Evolutionary conservation across 30 jellyfish, hydroid and myxozoan genomes (phyloP).

Genomic region (Catostylus mosaicus): DNA sequence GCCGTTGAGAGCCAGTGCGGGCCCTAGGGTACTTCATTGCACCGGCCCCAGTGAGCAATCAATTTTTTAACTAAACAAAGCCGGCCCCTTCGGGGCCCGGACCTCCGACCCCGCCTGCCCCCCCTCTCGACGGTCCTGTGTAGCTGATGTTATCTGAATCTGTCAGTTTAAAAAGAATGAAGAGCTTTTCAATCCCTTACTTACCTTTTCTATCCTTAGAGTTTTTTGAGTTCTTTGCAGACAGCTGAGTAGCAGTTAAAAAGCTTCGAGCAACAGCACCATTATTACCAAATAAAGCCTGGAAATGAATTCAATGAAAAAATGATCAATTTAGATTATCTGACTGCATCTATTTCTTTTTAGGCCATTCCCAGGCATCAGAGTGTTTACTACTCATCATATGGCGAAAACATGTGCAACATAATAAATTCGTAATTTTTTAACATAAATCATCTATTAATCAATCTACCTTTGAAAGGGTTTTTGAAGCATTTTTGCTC

Average conservation of each 20-base stretch:
- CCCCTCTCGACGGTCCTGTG: not conserved
- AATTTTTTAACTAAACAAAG: not conserved
- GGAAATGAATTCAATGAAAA: no score
- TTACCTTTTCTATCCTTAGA: not conserved
- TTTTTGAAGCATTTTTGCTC: slow-evolving; percentile 10
- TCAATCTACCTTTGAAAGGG: not conserved
- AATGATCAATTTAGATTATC: not conserved
- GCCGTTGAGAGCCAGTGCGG: no score
- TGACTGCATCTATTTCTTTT: no score
- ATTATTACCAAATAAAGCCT: not conserved
- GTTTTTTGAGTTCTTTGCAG: not conserved
- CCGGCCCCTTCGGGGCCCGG: not conserved
- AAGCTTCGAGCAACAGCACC: not conserved
- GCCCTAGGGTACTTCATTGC: no score
- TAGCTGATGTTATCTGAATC: not conserved
- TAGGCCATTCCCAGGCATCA: no score
- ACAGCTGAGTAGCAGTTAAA: not conserved
- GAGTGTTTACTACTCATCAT: no score
- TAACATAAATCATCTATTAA: no score
- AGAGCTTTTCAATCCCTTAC: not conserved
- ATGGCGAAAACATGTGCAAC: no score
- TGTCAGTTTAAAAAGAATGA: not conserved
- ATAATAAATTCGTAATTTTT: no score
- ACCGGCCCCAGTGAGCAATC: no score
- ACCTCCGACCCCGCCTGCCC: not conserved